Evolutionary conservation across 1,140 invertebrate genomes (phyloP).

Genomic region (Drosophila ercepeae): DNA sequence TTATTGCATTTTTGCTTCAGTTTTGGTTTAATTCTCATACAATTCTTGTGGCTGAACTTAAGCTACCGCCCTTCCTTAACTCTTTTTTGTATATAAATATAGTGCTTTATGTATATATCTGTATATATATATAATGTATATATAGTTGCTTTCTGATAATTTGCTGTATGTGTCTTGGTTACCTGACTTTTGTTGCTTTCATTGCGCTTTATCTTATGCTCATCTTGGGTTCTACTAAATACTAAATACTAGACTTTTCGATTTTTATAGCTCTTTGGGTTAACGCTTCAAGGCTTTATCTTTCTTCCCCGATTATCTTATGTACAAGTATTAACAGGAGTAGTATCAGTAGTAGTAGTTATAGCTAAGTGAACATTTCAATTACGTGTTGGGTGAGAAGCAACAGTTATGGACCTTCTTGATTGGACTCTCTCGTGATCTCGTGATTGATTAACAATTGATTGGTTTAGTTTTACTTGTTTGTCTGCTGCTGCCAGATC

Average conservation of each 20-base stretch:
- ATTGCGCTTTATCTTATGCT: conserved; percentile 46
- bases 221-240: conserved; percentile 19
- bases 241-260: conserved; percentile 27
- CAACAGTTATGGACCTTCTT: conserved; percentile 31
- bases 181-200: conserved; percentile 73
- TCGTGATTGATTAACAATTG: conserved; percentile 49
- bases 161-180: conserved; percentile 59
- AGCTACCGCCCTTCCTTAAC: conserved; percentile 46
- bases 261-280: conserved; percentile 62
- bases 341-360: conserved; percentile 20
- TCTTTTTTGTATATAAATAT: conserved; percentile 65
- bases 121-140: conserved; percentile 52
- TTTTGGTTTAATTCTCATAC: conserved; percentile 54
- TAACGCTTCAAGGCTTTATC: conserved; percentile 41
- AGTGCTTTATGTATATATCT: conserved; percentile 43
- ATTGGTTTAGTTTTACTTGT: conserved; percentile 47
- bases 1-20: conserved; percentile 58
- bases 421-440: conserved; percentile 32
- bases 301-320: conserved; percentile 28
- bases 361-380: conserved; percentile 66
- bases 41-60: conserved; percentile 68
- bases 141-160: conserved; percentile 54
- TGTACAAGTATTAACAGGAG: conserved; percentile 66
- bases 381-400: conserved; percentile 26
- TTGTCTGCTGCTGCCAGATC: conserved; percentile 66